Conservation (phyloP, 2,113 vertebrate genomes). For the Sinocyclocheilus anophthalmus region DNA sequence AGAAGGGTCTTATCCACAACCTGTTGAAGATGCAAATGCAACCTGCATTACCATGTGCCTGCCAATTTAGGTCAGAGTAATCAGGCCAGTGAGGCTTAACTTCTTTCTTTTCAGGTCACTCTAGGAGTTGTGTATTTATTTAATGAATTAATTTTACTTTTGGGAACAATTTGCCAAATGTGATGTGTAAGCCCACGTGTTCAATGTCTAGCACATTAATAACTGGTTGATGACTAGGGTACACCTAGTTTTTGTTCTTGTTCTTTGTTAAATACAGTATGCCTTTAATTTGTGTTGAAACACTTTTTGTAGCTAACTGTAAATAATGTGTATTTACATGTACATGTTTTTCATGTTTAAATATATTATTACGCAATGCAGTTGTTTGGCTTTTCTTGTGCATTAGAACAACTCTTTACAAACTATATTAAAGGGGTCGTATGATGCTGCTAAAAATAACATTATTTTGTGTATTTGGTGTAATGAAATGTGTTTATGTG, state of each 20-base stretch:
- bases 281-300: not conserved
- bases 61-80: conserved; percentile 26
- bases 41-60: conserved; percentile 34
- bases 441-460: too few species aligned
- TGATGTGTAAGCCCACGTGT: not conserved
- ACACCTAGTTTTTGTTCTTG: conserved; percentile 20
- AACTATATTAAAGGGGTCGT: too few species aligned
- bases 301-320: conserved; percentile 12
- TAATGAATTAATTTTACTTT: not conserved
- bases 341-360: conserved; percentile 31
- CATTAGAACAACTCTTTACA: not conserved
- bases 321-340: conserved; percentile 14
- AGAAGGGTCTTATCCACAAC: not conserved
- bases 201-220: conserved; percentile 17
- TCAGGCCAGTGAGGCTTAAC: conserved; percentile 37
- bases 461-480: too few species aligned
- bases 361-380: conserved; percentile 23
- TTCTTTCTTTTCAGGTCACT: conserved; percentile 25
- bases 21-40: conserved; percentile 2
- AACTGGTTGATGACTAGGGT: not conserved
- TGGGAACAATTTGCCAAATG: conserved; percentile 33
- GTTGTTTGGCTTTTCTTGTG: not conserved
- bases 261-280: not conserved
- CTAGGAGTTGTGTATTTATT: not conserved
- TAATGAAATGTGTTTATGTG: too few species aligned